phyloP scores from a whole-genome alignment of 2,113 vertebrate species.

The Hippocampus zosterae region DNA sequence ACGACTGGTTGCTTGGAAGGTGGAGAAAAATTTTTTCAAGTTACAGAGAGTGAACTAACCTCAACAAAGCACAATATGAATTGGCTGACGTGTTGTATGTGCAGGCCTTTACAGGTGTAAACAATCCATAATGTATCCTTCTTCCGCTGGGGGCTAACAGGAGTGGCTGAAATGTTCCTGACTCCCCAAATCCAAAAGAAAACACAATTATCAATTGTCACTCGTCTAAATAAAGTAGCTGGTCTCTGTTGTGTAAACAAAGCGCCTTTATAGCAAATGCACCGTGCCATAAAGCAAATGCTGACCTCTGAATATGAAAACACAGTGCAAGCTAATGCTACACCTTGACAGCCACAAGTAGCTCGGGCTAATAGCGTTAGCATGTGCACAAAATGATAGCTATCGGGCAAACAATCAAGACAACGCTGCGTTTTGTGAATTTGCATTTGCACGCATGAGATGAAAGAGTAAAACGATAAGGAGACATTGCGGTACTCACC shows the following conservation, averaged over 20 bases:
- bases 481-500: slow-evolving; percentile 77
- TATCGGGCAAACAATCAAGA: neutral
- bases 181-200: neutral
- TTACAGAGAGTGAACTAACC: neutral
- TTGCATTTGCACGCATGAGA: slow-evolving; percentile 1
- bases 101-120: neutral
- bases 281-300: neutral
- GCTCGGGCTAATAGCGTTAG: slow-evolving; percentile 28
- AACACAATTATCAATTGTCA: neutral
- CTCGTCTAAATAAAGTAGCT: neutral
- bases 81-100: neutral
- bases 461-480: accelerated
- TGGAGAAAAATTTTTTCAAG: neutral
- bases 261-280: neutral
- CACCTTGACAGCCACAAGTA: slow-evolving; percentile 39
- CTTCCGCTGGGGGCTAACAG: neutral
- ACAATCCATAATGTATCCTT: neutral
- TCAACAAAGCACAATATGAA: neutral
- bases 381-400: neutral
- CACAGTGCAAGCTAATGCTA: slow-evolving; percentile 23
- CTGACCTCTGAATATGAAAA: neutral
- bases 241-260: neutral
- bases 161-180: neutral
- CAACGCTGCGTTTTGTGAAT: neutral
- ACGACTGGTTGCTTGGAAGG: neutral